Evolutionary conservation across 2,797 vertebrate genomes (phyloP), one percentile per base, ranked within the genome.

Genomic region (Lateolabrax maculatus): DNA sequence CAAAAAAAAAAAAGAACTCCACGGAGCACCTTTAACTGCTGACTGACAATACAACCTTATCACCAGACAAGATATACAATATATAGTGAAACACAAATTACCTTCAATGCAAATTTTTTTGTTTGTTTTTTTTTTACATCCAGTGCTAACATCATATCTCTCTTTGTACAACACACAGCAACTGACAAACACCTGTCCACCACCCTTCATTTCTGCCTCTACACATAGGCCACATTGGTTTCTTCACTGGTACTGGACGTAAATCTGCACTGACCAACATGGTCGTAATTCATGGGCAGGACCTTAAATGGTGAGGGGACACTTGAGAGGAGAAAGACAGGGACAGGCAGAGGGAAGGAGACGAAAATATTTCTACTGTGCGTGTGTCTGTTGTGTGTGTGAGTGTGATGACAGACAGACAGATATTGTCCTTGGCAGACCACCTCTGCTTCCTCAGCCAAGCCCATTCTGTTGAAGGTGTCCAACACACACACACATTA

Each of bases 401-500:
- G 51, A 48, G n/a, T 71, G 56, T 53, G 66, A 56, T 72, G 80
- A 87, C 65, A 68, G 73, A 77, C 71, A 76, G 52, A 75, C 76
- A 73, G 70, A 74, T 57, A 62, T 51, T 49, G 79, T 81, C 71
- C 79, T 83, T 90, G 89, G 85, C 88, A 79, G 44, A 73, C 57
- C 5, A 12, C 55, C 63, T 64, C 71, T 64, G 55, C 72, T 78
- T 76, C 76, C 77, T 81, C 52, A 67, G 87, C 84, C 80, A 78
- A 76, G 39, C 43, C 46, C 71, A 34, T 80, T 77, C 48, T 64
- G 18, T 63, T 51, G 34, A 60, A 83, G 62, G 75, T 69, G 84
- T 79, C 79, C 23, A 48, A 71, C 75, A 64, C 48, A 71, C 80
- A 72, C 61, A 34, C 51, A 64, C 44, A 52, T 25, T 63, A 56